Base-by-base conservation (phyloP, 2,113 vertebrate species). In the Brienomyrus longianalis region DNA sequence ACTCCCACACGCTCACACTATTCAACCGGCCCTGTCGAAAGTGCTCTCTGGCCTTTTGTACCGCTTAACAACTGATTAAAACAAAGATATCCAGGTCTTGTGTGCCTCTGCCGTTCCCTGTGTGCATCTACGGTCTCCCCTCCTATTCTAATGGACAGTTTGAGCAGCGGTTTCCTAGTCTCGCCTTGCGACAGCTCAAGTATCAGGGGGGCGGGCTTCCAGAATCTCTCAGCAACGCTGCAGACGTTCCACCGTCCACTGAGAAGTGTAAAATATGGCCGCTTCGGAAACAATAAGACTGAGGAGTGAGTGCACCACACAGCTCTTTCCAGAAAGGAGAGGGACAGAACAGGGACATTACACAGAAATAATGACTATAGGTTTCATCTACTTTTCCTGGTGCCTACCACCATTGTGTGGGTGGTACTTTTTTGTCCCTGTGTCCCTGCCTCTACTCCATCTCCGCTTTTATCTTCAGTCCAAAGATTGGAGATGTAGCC, bases 361-460 rank as follows among this genome's bases (percentile, higher is more conserved):
- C 92, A 93, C 87, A 92, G 89, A 92, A 92, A 90, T 87, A 89
- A 87, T 70, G 39, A 9, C 85, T 56, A 87, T 89, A 17, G 35
- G 92, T 94, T 96, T 96, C 96, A 96, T 96, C 96, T 96, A 91
- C 95, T 96, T 93, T 96, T 93, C 59, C 95, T 93, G 91, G 93
- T 94, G 90, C 94, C 93, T 86, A 94, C 94, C 19, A 96, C 91
- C 90, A 93, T 92, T 83, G 93, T 94, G 93, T 96, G 95, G 91
- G 94, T 96, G 56, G 95, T 95, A 92, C 94, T 95, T 89, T 95
- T 95, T 50, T 91, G 94, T 87, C 94, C 89, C 88, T 92, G 92
- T 87, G 89, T 48, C 54, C 93, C 91, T 10, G 90, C 91, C 84
- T 87, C 91, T 91, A 90, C 92, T 90, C 92, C 92, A 70, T 91